Evolutionary conservation across 2,797 vertebrate species (phyloP), one percentile per base, ranked within the genome.

Genomic region (Netta rufina): DNA sequence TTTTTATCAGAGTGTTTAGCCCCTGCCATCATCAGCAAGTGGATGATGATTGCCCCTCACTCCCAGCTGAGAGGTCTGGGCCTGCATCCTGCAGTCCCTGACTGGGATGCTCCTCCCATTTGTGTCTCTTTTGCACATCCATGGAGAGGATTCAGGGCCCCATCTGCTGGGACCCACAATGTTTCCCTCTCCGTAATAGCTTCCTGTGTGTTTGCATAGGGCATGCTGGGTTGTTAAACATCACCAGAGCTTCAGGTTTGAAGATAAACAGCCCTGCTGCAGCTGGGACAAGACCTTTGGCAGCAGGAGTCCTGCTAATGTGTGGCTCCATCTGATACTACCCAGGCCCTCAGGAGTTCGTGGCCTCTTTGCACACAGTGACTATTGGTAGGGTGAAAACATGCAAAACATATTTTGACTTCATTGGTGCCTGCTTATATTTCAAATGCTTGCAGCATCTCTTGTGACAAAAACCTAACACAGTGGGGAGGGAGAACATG

Each of bases 331-430:
- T 36, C n/a, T 33, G 71, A 75, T 28, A 49, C 15, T 17, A 61
- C 49, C 47, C 61, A 74, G 49, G 61, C 15, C 38, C 38, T 33
- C n/a, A 27, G 47, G 28, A 66, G 47, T 14, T 7, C 33, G 13
- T 5, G 4, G 20, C 33, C 78, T 2, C 2, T 0, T 49, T 41
- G 43, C 58, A 45, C 8, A 9, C 6, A 10, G 27, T 28, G 38
- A 49, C 19, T 32, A 27, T 38, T 38, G 27, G n/a, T 30, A 36
- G 74, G 24, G 51, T 19, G 28, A 43, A 43, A 32, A 41, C 12
- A 18, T 58, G 41, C 10, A 49, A 90, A 84, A 72, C 65, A 4
- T 19, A 28, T 19, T 72, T 65, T 90, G 70, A 51, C 15, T 84
- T 83, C 47, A 64, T 14, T 8, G 24, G 41, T 4, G 65, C 41